A percentile compares a stretch with the other conserved stretches of the same genome.
Conservation (phyloP, 2,113 vertebrate genomes). For the Neogale vison region DNA sequence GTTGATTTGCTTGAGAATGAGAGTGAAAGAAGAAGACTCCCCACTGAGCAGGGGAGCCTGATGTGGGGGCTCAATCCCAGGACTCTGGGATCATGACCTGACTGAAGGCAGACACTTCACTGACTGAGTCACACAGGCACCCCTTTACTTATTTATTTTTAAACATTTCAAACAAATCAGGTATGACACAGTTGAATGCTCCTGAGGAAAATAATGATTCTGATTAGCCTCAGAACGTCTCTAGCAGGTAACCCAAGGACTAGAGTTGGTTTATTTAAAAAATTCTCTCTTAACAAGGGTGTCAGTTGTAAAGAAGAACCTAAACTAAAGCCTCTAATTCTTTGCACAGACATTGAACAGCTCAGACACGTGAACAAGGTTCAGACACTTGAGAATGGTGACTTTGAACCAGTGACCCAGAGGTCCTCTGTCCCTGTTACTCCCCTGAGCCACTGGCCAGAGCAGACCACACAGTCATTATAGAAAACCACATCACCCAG, state of each 20-base stretch:
- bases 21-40: background rate
- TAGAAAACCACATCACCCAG: constrained; percentile 8
- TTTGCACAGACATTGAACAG: constrained; percentile 29
- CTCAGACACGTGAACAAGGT: constrained; percentile 21
- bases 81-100: background rate
- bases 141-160: background rate
- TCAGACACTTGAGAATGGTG: constrained; percentile 9
- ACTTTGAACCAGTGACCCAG: constrained; percentile 33
- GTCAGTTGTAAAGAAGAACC: background rate
- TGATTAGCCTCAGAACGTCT: constrained; percentile 18
- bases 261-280: background rate
- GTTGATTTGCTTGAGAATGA: background rate
- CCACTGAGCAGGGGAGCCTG: background rate
- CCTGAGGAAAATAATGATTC: background rate
- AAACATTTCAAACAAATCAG: constrained; percentile 44
- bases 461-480: constrained; percentile 14
- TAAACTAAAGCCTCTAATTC: constrained; percentile 47
- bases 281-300: background rate
- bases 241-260: constrained; percentile 12
- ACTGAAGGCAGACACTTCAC: background rate
- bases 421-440: background rate
- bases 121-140: background rate
- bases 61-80: background rate
- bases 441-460: background rate
- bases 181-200: background rate